Percentiles rank a stretch among this genome's conserved stretches.
phyloP scores from a whole-genome alignment of 2,888 invertebrate genomes.

The Embidobia sp. region DNA sequence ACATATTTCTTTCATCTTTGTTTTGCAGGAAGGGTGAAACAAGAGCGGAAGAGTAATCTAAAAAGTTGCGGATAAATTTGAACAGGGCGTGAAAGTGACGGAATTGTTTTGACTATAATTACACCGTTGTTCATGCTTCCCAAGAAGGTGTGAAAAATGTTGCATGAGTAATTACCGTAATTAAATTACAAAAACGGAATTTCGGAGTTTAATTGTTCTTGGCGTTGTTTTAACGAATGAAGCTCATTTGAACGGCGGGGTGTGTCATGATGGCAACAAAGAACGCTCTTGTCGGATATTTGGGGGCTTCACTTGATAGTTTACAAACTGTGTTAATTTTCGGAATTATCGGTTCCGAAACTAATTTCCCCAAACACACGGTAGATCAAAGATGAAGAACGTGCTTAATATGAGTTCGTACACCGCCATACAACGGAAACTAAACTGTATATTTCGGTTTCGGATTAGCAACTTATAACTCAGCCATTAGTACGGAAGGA shows the following conservation, averaged over 20 bases:
- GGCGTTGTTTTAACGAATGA: conserved; percentile 15
- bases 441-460: conserved; percentile 4
- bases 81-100: not conserved
- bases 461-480: conserved; percentile 17
- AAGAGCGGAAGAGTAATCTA: not conserved
- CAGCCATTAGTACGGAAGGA: not conserved
- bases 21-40: no score
- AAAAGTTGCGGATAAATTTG: not conserved
- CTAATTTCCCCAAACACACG: conserved; percentile 53
- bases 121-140: not conserved
- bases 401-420: conserved; percentile 37
- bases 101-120: conserved; percentile 9
- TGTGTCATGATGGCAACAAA: conserved; percentile 39
- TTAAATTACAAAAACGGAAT: conserved; percentile 7
- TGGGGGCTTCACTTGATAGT: conserved; percentile 44
- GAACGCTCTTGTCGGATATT: conserved; percentile 26
- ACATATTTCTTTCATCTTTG: no score
- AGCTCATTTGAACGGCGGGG: conserved; percentile 9
- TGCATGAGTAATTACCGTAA: conserved; percentile 1
- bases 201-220: conserved; percentile 2
- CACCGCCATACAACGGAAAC: conserved; percentile 12
- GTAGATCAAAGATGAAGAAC: conserved; percentile 45
- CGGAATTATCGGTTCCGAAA: conserved; percentile 58
- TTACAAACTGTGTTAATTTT: conserved; percentile 58
- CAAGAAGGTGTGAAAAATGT: not conserved